Evolutionary conservation across 92 coral and sea anemone genomes (phyloP).

Genomic region (Siderastrea siderea): DNA sequence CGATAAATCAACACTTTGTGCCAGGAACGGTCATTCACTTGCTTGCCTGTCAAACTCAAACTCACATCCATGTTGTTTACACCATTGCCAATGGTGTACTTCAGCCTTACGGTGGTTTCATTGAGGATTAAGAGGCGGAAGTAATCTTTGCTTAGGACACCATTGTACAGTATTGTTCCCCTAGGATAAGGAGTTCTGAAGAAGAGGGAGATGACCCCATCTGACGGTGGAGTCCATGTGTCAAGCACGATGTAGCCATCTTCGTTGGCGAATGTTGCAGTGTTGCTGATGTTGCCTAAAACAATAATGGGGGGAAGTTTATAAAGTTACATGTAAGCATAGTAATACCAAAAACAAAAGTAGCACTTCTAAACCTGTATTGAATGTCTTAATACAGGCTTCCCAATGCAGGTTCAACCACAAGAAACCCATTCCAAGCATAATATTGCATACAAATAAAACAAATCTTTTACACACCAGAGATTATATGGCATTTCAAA

Average conservation of each 20-base stretch:
- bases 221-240: conserved; percentile 53
- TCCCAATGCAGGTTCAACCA: too few relatives aligned
- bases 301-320: too few relatives aligned
- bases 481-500: too few relatives aligned
- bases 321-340: too few relatives aligned
- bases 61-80: conserved; percentile 7
- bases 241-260: conserved; percentile 70
- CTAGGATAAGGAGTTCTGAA: conserved; percentile 83
- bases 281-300: conserved; percentile 78
- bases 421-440: too few relatives aligned
- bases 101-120: conserved; percentile 68
- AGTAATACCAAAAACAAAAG: too few relatives aligned
- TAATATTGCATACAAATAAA: too few relatives aligned
- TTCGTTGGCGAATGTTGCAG: conserved; percentile 86
- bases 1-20: conserved; percentile 75
- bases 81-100: conserved; percentile 76
- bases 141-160: conserved; percentile 53
- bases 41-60: conserved; percentile 20
- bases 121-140: conserved; percentile 66
- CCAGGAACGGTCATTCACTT: conserved; percentile 74
- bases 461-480: too few relatives aligned
- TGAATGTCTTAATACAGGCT: too few relatives aligned
- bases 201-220: conserved; percentile 78
- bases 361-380: too few relatives aligned
- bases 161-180: conserved; percentile 81